Conservation (phyloP, 1,140 invertebrate genomes). For the Dysdera silvatica region DNA sequence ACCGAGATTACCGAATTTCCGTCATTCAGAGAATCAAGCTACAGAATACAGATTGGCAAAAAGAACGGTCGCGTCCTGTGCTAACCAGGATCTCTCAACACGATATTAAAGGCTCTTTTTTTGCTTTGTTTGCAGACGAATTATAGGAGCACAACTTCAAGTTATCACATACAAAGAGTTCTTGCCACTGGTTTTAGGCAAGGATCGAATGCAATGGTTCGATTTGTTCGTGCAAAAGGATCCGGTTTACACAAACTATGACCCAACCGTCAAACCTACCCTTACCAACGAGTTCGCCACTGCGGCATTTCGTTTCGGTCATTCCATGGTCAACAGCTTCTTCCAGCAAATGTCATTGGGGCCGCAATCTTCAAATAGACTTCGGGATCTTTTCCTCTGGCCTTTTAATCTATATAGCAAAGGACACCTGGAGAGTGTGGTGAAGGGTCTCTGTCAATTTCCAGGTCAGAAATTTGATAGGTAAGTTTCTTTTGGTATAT, state of each 20-base stretch:
- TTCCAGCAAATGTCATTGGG: constrained; percentile 20
- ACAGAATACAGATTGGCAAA: too few relatives aligned
- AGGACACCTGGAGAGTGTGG: constrained; percentile 29
- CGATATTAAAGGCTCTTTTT: too few relatives aligned
- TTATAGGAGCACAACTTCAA: constrained; percentile 41
- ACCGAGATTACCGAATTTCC: too few relatives aligned
- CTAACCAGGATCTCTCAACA: too few relatives aligned
- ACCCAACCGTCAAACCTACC: constrained; percentile 61
- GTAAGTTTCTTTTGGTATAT: too few relatives aligned
- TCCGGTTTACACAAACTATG: constrained; percentile 41
- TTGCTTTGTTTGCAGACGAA: constrained; percentile 27
- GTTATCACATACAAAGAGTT: constrained; percentile 51
- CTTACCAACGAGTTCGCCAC: constrained; percentile 68
- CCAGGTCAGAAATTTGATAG: constrained; percentile 30
- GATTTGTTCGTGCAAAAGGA: constrained; percentile 10
- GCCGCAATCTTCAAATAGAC: neutral
- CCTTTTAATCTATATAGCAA: constrained; percentile 31
- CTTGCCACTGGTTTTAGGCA: constrained; percentile 49
- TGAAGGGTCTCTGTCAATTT: constrained; percentile 23
- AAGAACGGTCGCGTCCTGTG: too few relatives aligned
- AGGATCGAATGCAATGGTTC: constrained; percentile 40
- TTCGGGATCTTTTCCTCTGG: constrained; percentile 34
- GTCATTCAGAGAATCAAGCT: too few relatives aligned
- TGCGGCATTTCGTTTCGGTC: constrained; percentile 81
- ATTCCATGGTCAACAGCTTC: constrained; percentile 61